Evolutionary conservation across 2,888 invertebrate species (phyloP).

Genomic region (Gymnocheta viridis): DNA sequence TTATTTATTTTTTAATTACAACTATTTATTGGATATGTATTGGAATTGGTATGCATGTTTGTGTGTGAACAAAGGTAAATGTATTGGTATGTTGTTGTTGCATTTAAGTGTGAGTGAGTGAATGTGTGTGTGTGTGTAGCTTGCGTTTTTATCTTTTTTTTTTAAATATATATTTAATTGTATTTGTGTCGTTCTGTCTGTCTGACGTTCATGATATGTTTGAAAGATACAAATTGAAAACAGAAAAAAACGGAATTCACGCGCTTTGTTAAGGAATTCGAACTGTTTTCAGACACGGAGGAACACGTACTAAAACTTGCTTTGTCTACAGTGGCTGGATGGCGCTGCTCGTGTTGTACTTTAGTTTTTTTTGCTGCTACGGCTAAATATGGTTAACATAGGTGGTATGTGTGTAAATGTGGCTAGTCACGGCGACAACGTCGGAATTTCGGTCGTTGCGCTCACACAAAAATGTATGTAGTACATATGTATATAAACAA

Average conservation of each 20-base stretch:
- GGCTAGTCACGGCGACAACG: constrained; percentile 64
- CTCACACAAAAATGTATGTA: constrained; percentile 26
- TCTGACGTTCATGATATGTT: constrained; percentile 59
- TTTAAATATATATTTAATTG: constrained; percentile 29
- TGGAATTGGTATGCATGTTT: constrained; percentile 23
- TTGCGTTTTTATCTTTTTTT: constrained; percentile 17
- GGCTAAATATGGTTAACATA: constrained; percentile 34
- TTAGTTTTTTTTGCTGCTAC: constrained; percentile 36
- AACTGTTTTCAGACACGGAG: constrained; percentile 82
- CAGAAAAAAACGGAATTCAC: constrained; percentile 60
- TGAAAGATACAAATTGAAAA: constrained; percentile 63
- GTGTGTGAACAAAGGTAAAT: constrained; percentile 50
- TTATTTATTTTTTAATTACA: constrained; percentile 28
- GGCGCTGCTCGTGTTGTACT: constrained; percentile 56
- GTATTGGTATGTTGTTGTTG: constrained; percentile 50
- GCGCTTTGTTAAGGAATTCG: constrained; percentile 74
- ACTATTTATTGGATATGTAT: constrained; percentile 41
- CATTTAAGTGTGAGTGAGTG: constrained; percentile 36
- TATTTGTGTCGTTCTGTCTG: constrained; percentile 61
- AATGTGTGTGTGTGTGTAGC: constrained; percentile 41
- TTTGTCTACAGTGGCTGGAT: constrained; percentile 74
- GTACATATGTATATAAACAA: background rate
- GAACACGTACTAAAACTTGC: constrained; percentile 82
- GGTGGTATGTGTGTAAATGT: constrained; percentile 43
- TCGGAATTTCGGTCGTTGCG: constrained; percentile 66